Conservation (phyloP, 2,113 vertebrate species). For the Macquaria australasica region DNA sequence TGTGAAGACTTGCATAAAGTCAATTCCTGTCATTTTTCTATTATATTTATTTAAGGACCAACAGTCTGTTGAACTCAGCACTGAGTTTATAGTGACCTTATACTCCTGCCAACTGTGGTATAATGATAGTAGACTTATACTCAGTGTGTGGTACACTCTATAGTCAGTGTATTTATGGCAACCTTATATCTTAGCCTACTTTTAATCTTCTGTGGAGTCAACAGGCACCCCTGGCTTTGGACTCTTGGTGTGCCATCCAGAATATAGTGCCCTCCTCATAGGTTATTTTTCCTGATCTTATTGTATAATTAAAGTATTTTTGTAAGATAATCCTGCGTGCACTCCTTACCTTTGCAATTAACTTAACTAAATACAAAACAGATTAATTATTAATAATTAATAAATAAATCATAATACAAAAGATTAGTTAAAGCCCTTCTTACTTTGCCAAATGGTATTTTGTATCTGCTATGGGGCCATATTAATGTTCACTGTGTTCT, state of each 20-base stretch:
- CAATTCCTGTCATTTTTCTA: too few species aligned
- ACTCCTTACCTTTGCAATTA: too few species aligned
- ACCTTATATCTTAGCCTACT: neutral
- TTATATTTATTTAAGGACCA: neutral
- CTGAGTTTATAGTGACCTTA: neutral
- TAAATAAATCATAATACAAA: neutral
- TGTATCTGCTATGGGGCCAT: neutral
- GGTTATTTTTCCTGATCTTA: neutral
- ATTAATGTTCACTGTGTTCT: conserved; percentile 31
- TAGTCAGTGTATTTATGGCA: conserved; percentile 35
- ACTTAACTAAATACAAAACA: neutral
- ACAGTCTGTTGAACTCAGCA: neutral
- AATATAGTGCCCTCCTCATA: neutral
- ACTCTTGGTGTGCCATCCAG: neutral
- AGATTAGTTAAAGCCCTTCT: neutral
- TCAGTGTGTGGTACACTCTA: neutral
- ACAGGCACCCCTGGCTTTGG: neutral
- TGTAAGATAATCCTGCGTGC: neutral
- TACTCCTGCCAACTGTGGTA: neutral
- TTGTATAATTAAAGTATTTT: neutral
- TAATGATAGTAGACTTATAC: neutral
- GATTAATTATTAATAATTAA: neutral
- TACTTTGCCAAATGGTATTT: too few species aligned
- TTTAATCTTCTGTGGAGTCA: neutral
- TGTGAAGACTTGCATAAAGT: neutral